phyloP scores from a whole-genome alignment of 2,888 invertebrate species.

The Eupithecia exiguata region DNA sequence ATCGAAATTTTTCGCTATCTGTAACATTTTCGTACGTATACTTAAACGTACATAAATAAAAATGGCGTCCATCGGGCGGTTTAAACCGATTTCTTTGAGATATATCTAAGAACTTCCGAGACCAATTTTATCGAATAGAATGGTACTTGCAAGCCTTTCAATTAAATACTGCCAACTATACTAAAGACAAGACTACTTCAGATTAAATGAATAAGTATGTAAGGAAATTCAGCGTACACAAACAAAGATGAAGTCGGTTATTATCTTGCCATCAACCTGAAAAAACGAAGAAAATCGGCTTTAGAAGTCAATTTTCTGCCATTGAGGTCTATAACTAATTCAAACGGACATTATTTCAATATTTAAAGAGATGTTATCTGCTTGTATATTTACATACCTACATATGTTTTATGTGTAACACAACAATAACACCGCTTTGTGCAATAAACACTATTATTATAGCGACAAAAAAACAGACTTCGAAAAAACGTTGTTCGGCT shows the following conservation, averaged over 20 bases:
- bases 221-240: constrained; percentile 7
- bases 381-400: no score
- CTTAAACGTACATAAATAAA: background rate
- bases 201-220: background rate
- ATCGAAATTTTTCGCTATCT: background rate
- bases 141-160: background rate
- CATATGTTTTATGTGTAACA: no score
- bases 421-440: background rate
- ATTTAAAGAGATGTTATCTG: background rate
- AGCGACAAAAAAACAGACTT: no score
- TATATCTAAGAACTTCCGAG: background rate
- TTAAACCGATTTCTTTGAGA: background rate
- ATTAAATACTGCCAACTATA: background rate
- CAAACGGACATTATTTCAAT: background rate
- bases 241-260: constrained; percentile 12
- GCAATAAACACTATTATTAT: no score
- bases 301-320: background rate
- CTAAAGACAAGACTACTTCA: constrained; percentile 1
- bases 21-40: background rate
- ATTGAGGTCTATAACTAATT: background rate
- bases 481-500: no score
- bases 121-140: background rate
- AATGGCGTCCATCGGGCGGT: background rate
- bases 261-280: constrained; percentile 26
- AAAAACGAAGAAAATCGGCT: constrained; percentile 11